These are phyloP conservation scores for Pogonus chalceus DNA, from an alignment of 1,140 invertebrate genomes.

Conservation along the genomic window DNA sequence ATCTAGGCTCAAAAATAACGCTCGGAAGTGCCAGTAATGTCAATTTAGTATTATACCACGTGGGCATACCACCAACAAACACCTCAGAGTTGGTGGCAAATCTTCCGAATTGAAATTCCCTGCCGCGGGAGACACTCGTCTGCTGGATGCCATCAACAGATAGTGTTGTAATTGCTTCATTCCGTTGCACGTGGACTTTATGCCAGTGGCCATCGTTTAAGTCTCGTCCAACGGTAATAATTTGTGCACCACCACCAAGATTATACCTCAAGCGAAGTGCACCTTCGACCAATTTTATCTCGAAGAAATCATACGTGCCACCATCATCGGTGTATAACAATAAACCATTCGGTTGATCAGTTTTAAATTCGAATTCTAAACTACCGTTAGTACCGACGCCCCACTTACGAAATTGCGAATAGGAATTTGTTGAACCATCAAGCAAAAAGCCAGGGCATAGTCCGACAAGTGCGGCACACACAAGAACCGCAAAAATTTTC, in stretches of 20 bases:
- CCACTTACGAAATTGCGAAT: constrained; percentile 86
- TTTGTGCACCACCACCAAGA: constrained; percentile 74
- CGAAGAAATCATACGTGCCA: constrained; percentile 89
- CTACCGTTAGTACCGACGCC: constrained; percentile 74
- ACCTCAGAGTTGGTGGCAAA: constrained; percentile 78
- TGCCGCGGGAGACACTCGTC: constrained; percentile 63
- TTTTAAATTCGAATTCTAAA: constrained; percentile 88
- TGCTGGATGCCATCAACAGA: constrained; percentile 70
- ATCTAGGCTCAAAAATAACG: constrained; percentile 84
- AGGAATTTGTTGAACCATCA: constrained; percentile 76
- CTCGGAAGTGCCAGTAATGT: constrained; percentile 72
- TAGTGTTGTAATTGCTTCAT: constrained; percentile 66
- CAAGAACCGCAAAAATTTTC: neutral
- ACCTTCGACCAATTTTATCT: constrained; percentile 86
- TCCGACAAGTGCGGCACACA: constrained; percentile 24
- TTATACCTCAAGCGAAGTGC: constrained; percentile 79
- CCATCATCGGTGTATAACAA: constrained; percentile 90
- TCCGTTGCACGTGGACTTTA: constrained; percentile 67
- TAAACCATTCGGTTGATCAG: constrained; percentile 77
- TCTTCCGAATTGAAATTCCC: constrained; percentile 79
- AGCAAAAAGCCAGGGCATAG: constrained; percentile 52
- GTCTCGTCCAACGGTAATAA: constrained; percentile 74
- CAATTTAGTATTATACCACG: constrained; percentile 77
- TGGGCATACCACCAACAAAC: constrained; percentile 84
- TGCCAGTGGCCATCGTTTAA: constrained; percentile 86